A percentile compares a stretch with the other conserved stretches of the same genome.
phyloP scores from a whole-genome alignment of 1,140 invertebrate species.

The Neuroterus valhalla region DNA sequence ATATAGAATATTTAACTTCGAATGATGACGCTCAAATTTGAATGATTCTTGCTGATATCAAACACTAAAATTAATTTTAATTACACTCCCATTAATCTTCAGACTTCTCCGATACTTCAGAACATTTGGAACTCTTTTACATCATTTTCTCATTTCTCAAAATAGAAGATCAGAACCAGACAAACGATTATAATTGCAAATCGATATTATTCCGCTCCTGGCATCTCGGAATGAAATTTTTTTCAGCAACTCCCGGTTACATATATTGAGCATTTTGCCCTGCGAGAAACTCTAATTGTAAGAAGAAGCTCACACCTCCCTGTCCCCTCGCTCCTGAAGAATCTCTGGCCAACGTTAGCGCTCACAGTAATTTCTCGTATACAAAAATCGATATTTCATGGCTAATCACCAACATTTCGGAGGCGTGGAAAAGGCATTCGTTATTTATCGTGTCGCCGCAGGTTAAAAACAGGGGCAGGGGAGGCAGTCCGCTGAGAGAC shows the following conservation, averaged over 20 bases:
- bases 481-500: constrained; percentile 1
- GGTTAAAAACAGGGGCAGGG: constrained; percentile 49
- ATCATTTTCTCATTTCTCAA: neutral
- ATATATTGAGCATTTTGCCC: constrained; percentile 21
- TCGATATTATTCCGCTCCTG: too few species aligned
- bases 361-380: constrained; percentile 51
- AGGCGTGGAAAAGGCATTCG: constrained; percentile 74
- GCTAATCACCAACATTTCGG: constrained; percentile 75
- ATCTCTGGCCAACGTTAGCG: constrained; percentile 20
- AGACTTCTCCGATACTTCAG: too few species aligned
- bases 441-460: constrained; percentile 74
- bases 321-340: neutral
- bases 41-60: too few species aligned
- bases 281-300: constrained; percentile 30
- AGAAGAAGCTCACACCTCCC: constrained; percentile 24
- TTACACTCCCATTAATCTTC: too few species aligned
- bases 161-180: neutral
- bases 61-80: too few species aligned
- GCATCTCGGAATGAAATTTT: neutral
- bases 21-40: too few species aligned
- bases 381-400: constrained; percentile 76
- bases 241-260: constrained; percentile 17
- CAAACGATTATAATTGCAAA: neutral
- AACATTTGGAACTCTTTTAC: neutral
- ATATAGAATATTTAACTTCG: too few species aligned